These are phyloP conservation scores for Caenorhabditis becei DNA, from an alignment of 2,888 invertebrate genomes.

Conservation along the genomic window DNA sequence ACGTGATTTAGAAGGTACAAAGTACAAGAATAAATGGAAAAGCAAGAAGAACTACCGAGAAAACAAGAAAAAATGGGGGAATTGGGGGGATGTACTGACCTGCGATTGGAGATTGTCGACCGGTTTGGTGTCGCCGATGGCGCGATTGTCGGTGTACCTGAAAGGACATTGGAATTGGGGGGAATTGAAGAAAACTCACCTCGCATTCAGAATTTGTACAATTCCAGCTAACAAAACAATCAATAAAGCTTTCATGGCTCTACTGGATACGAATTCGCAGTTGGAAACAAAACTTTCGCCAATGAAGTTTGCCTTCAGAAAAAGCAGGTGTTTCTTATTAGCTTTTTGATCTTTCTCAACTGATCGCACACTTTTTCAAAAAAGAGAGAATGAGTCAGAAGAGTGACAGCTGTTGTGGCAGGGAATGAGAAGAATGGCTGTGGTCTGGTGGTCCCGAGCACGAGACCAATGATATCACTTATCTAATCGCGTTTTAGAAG, in stretches of 20 bases:
- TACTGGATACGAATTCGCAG: too few species aligned
- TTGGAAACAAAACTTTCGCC: not conserved
- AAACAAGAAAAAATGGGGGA: not conserved
- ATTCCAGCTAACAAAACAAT: not conserved
- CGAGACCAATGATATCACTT: constrained; percentile 6
- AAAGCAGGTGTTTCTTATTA: not conserved
- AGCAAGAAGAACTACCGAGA: too few species aligned
- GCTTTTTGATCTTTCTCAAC: too few species aligned
- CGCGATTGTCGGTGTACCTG: constrained; percentile 36
- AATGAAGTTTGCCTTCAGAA: too few species aligned
- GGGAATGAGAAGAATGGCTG: constrained; percentile 13
- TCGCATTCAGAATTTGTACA: not conserved
- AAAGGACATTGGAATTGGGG: not conserved
- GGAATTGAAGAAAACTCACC: constrained; percentile 11
- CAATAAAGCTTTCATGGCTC: not conserved
- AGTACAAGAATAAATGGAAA: not conserved
- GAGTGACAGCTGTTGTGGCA: constrained; percentile 18
- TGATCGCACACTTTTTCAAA: too few species aligned
- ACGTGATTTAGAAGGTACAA: not conserved
- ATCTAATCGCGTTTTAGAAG: constrained; percentile 9
- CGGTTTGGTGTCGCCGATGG: constrained; percentile 36
- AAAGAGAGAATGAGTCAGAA: too few species aligned
- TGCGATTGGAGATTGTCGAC: constrained; percentile 24
- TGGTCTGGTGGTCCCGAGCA: too few species aligned
- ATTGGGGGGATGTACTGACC: constrained; percentile 23